Conservation (phyloP, 1,140 invertebrate genomes). For the Melitaea cinxia region DNA sequence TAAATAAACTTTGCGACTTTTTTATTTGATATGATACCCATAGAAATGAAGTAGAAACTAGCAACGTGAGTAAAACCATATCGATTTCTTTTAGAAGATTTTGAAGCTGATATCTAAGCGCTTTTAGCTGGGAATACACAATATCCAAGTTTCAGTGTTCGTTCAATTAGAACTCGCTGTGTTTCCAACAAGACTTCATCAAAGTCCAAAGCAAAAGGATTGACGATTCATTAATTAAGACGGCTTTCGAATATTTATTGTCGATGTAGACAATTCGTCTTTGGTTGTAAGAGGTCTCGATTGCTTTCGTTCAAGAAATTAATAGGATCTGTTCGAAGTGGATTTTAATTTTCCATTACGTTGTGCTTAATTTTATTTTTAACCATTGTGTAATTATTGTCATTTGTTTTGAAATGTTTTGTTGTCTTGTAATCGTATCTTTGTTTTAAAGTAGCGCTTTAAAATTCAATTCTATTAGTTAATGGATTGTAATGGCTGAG, state of each 20-base stretch:
- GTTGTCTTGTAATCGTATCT: background rate
- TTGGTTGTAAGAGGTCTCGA: slow-evolving; percentile 11
- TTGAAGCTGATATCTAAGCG: too few relatives aligned
- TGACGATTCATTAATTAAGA: slow-evolving; percentile 70
- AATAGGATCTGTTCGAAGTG: slow-evolving; percentile 15
- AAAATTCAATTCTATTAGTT: background rate
- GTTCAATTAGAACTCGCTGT: slow-evolving; percentile 4
- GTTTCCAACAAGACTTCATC: slow-evolving; percentile 46
- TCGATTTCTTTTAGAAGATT: too few relatives aligned
- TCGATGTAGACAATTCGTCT: slow-evolving; percentile 48
- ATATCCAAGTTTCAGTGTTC: background rate
- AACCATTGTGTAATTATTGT: background rate
- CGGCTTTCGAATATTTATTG: slow-evolving; percentile 55
- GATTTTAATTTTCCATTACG: slow-evolving; percentile 8
- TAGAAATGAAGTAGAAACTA: too few relatives aligned
- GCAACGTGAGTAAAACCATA: too few relatives aligned
- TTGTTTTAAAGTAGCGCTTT: background rate
- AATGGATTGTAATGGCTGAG: too few relatives aligned
- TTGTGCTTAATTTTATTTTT: slow-evolving; percentile 1
- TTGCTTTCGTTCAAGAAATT: slow-evolving; percentile 29
- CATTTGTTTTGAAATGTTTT: background rate
- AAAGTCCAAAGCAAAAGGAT: slow-evolving; percentile 64
- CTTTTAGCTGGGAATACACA: background rate
- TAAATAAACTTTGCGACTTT: too few relatives aligned
- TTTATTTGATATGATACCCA: too few relatives aligned